Evolutionary conservation across 2,113 vertebrate species (phyloP).

Genomic region (Microcebus griseorufus): DNA sequence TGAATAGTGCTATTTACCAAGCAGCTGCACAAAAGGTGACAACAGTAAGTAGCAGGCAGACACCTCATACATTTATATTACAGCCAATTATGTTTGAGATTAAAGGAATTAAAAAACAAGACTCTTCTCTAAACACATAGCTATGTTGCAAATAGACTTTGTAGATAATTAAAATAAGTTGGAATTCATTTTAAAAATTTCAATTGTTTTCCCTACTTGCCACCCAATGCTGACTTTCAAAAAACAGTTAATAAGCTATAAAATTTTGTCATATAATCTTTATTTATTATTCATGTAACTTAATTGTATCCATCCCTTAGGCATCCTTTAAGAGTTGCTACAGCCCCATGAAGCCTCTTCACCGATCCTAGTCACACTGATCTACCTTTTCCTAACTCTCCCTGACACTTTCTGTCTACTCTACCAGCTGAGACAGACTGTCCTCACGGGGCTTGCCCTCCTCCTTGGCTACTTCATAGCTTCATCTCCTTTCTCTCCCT

Average conservation of each 20-base stretch:
- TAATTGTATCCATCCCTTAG: neutral
- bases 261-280: neutral
- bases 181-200: neutral
- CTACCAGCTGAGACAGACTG: no score
- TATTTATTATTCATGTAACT: neutral
- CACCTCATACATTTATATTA: no score
- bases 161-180: neutral
- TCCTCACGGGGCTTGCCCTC: accelerated
- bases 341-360: accelerated
- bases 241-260: neutral
- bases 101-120: neutral
- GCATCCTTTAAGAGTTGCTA: neutral
- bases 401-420: neutral
- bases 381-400: neutral
- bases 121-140: neutral
- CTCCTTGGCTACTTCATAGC: no score
- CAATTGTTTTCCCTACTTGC: neutral
- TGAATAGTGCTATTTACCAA: neutral
- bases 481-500: neutral
- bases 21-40: neutral
- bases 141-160: neutral
- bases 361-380: no score
- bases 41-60: neutral
- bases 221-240: neutral
- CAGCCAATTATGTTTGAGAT: neutral